These are phyloP conservation scores for Pterocles orientalis DNA, from an alignment of 2,113 vertebrate genomes.

Conservation along the genomic window DNA sequence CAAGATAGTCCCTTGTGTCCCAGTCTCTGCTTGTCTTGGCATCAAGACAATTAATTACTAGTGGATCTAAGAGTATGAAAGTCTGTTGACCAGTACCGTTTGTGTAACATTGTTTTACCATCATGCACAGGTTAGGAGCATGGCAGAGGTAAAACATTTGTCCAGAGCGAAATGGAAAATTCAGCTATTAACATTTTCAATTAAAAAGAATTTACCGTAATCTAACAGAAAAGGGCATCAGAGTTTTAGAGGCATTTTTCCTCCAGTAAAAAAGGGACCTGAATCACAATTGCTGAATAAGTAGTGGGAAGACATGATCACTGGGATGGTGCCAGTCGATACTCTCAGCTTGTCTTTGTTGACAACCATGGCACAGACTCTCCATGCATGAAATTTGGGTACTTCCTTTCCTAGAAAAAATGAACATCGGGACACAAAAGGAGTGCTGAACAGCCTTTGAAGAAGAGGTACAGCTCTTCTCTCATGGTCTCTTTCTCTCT, in stretches of 20 bases:
- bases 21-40: not conserved
- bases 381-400: not conserved
- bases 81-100: not conserved
- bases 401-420: not conserved
- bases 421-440: rapidly evolving
- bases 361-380: not conserved
- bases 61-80: not conserved
- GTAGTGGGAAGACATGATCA: not conserved
- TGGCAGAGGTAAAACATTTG: not conserved
- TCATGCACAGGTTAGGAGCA: not conserved
- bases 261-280: not conserved
- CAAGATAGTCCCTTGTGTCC: not conserved
- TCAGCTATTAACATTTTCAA: not conserved
- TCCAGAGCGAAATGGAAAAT: not conserved
- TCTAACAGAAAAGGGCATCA: not conserved
- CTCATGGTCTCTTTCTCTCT: not conserved
- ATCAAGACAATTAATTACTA: not conserved
- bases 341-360: not conserved
- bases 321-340: not conserved
- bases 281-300: not conserved
- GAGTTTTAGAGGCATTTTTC: not conserved
- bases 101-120: not conserved
- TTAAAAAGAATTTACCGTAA: not conserved
- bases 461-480: not conserved
- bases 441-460: not conserved